Conservation (phyloP, 2,888 invertebrate genomes). For the Meta bourneti region DNA sequence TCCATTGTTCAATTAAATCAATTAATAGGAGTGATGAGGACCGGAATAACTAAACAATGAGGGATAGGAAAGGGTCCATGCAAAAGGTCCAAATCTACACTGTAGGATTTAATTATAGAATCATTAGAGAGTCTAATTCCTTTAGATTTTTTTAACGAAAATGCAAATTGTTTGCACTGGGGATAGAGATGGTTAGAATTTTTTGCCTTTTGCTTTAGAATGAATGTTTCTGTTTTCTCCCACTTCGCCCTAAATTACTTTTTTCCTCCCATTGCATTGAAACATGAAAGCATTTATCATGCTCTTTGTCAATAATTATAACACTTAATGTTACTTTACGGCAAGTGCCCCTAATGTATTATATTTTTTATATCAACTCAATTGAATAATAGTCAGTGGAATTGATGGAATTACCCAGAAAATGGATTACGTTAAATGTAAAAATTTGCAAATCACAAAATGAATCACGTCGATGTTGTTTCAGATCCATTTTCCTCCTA, state of each 20-base stretch:
- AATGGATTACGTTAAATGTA: too few species aligned
- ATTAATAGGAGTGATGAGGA: slow-evolving; percentile 25
- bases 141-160: slow-evolving; percentile 37
- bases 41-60: slow-evolving; percentile 11
- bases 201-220: background rate
- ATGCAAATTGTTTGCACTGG: background rate
- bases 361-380: too few species aligned
- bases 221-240: background rate
- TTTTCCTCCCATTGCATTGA: too few species aligned
- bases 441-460: too few species aligned
- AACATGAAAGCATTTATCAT: too few species aligned
- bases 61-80: background rate
- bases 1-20: slow-evolving; percentile 41
- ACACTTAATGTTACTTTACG: too few species aligned
- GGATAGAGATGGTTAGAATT: background rate
- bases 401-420: too few species aligned
- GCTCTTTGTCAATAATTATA: too few species aligned
- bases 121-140: slow-evolving; percentile 59
- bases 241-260: background rate
- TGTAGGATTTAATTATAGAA: slow-evolving; percentile 55
- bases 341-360: too few species aligned
- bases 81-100: slow-evolving; percentile 26
- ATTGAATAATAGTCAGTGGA: too few species aligned
- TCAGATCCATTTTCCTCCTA: too few species aligned
- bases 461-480: too few species aligned